These are phyloP conservation scores for Heliornis fulica DNA, from an alignment of 2,113 vertebrate genomes.

Conservation along the genomic window DNA sequence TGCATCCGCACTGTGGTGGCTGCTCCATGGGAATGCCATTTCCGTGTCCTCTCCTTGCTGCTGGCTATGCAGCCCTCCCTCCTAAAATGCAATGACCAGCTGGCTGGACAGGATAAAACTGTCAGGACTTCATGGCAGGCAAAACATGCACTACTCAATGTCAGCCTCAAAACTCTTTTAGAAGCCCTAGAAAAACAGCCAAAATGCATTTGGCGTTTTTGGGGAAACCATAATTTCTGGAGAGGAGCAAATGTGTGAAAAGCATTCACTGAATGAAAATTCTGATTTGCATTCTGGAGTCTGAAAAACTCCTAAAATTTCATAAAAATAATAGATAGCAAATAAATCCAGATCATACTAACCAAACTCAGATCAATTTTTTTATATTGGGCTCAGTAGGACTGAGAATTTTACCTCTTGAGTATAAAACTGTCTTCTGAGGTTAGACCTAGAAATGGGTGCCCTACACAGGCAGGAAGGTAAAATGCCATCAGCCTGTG, in stretches of 20 bases:
- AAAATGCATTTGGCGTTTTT: background rate
- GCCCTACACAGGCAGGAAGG: accelerated
- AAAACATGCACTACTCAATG: background rate
- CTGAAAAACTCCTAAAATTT: background rate
- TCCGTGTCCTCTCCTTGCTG: background rate
- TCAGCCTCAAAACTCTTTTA: background rate
- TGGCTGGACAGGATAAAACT: background rate
- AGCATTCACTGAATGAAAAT: background rate
- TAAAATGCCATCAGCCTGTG: accelerated
- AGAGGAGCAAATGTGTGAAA: background rate
- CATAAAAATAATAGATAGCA: background rate
- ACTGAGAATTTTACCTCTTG: background rate
- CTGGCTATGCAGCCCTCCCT: background rate
- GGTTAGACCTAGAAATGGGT: background rate
- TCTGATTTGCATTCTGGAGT: background rate
- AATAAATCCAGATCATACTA: background rate
- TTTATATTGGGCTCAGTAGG: background rate
- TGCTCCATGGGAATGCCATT: background rate
- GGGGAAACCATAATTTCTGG: background rate
- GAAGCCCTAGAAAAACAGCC: background rate
- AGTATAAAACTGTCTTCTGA: background rate
- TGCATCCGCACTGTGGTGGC: background rate
- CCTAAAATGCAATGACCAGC: background rate
- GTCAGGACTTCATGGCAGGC: background rate
- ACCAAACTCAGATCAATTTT: background rate